A percentile compares a stretch with the other conserved stretches of the same genome.
These are phyloP conservation scores for Cotesia vestalis DNA, from an alignment of 1,140 invertebrate genomes.

Conservation along the genomic window DNA sequence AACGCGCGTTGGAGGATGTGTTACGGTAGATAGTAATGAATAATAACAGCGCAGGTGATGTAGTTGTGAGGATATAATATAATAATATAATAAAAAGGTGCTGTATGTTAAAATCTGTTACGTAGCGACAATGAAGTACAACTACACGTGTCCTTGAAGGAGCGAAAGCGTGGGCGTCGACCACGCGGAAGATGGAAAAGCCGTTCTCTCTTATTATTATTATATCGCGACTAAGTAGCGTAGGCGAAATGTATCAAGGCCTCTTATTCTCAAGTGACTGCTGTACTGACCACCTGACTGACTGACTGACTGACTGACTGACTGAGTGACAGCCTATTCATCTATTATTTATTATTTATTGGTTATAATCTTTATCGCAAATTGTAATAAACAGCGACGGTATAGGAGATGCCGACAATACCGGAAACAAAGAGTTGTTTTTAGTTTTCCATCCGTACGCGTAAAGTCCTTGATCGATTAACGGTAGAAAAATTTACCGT, in stretches of 20 bases:
- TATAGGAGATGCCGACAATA: too few relatives aligned
- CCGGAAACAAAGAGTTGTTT: neutral
- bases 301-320: neutral
- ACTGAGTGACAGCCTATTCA: neutral
- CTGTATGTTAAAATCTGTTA: neutral
- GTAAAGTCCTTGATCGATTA: conserved; percentile 25
- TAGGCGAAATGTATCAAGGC: conserved; percentile 38
- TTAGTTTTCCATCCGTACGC: neutral
- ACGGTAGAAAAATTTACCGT: conserved; percentile 29
- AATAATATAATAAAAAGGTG: neutral
- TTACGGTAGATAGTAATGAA: neutral
- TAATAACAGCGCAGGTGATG: neutral
- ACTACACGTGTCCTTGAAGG: conserved; percentile 28
- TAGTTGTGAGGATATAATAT: neutral
- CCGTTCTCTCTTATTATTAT: conserved; percentile 6
- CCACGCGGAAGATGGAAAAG: conserved; percentile 35
- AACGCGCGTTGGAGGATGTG: conserved; percentile 23
- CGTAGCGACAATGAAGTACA: conserved; percentile 8
- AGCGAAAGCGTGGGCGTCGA: conserved; percentile 24
- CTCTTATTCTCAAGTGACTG: neutral
- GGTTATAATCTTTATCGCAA: neutral
- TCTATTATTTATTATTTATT: neutral
- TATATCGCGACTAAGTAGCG: conserved; percentile 12
- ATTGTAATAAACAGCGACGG: too few relatives aligned
- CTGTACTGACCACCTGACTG: neutral